Conservation (phyloP, 1,140 invertebrate genomes). For the Delia radicum region DNA sequence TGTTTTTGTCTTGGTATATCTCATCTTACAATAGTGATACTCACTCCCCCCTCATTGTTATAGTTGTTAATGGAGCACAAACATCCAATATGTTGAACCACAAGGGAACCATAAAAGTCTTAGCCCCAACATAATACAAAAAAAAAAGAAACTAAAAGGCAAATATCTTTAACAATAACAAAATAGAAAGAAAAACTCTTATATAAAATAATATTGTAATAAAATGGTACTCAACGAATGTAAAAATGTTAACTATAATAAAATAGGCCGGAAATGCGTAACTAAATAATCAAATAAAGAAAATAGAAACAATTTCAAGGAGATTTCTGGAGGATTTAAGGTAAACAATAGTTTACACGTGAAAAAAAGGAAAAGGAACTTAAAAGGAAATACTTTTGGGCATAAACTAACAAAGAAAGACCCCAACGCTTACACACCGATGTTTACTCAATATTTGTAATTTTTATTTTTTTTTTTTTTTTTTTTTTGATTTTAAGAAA, state of each 20-base stretch:
- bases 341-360: too few species aligned
- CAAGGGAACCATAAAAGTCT: conserved; percentile 11
- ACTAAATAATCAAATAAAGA: conserved; percentile 2
- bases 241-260: neutral
- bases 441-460: too few species aligned
- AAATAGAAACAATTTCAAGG: conserved; percentile 11
- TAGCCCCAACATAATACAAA: neutral
- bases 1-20: neutral
- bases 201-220: neutral
- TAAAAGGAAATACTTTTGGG: too few species aligned
- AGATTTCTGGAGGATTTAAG: neutral
- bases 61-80: neutral
- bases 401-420: too few species aligned
- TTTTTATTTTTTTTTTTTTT: too few species aligned
- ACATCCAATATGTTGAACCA: conserved; percentile 5
- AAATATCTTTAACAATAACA: neutral
- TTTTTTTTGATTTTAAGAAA: too few species aligned
- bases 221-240: neutral
- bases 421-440: too few species aligned
- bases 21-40: neutral
- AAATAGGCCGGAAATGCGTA: neutral
- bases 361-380: too few species aligned
- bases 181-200: neutral
- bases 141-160: neutral
- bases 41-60: neutral